phyloP scores from a whole-genome alignment of 2,113 vertebrate genomes.

The Cynopterus brachyotis region DNA sequence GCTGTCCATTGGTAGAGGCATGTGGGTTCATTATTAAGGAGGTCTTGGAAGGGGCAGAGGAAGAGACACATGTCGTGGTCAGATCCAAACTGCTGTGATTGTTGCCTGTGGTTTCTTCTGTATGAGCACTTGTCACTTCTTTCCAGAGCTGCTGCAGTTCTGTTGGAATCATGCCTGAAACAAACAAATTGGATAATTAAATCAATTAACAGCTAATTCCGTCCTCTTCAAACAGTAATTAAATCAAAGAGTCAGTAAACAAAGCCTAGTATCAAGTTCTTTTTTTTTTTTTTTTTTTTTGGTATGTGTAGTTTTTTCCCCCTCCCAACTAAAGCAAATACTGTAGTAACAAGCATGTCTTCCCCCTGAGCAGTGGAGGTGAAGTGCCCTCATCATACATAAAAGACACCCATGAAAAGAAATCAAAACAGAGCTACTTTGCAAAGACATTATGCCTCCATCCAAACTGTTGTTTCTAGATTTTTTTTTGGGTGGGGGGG shows the following conservation, averaged over 20 bases:
- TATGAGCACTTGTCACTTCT: slow-evolving; percentile 93
- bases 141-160: slow-evolving; percentile 99
- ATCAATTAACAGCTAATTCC: slow-evolving; percentile 99
- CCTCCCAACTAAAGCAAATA: slow-evolving; percentile 49
- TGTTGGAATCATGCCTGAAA: slow-evolving; percentile 99
- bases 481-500: too few relatives aligned
- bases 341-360: not conserved
- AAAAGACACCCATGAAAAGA: not conserved
- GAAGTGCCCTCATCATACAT: not conserved
- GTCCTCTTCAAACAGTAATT: slow-evolving; percentile 96
- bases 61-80: slow-evolving; percentile 89
- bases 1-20: slow-evolving; percentile 95
- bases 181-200: slow-evolving; percentile 99
- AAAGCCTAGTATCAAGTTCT: slow-evolving; percentile 89
- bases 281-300: not conserved
- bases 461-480: not conserved
- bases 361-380: not conserved
- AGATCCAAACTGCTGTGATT: slow-evolving; percentile 95
- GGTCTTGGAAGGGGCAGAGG: slow-evolving; percentile 92
- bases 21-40: slow-evolving; percentile 95
- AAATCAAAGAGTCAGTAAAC: slow-evolving; percentile 98
- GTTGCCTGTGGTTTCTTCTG: slow-evolving; percentile 92
- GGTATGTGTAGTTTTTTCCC: not conserved
- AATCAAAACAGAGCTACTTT: not conserved
- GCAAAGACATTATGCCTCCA: not conserved